Evolutionary conservation across 2,888 invertebrate genomes (phyloP), one percentile per base, ranked within the genome.

Genomic region (Arrhopalites spinosus): DNA sequence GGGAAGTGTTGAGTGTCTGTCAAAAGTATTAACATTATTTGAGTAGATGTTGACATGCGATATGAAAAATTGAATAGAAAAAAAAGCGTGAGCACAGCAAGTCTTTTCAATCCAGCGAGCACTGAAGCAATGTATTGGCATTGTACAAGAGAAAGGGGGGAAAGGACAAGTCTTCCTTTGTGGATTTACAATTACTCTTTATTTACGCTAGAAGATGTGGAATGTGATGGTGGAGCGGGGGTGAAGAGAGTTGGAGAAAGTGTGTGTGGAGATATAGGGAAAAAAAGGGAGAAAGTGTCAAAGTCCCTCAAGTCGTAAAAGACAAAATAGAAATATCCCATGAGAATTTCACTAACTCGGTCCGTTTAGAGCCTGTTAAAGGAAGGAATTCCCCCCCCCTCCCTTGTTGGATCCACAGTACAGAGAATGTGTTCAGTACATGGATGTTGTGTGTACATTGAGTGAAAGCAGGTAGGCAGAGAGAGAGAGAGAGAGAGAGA

Each of bases 111-210:
- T 59, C 20, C 23, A n/a, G 8, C 13, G 53, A 20, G 5, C n/a
- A 50, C 15, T 36, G 3, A 3, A 17, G 50, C 50, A n/a, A 50
- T 5, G 50, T n/a, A 50, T 5, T 5, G 15, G n/a, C n/a, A n/a
- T n/a, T n/a, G n/a, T n/a, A n/a, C n/a, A 20, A 50, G 50, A 3
- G 15, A 15, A 50, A 50, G 50, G 67, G 43, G 59, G 45, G 45
- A 20, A 63, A 63, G 76, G 72, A 77, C 64, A 63, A 74, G 75
- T 71, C 64, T 73, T 36, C 36, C 73, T 79, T 79, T 82, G 82
- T 82, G 79, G 80, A 81, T 82, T 82, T 82, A 81, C 82, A 82
- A 82, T 82, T 82, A 82, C 78, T 77, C 77, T 80, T 77, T 80
- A 78, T 79, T 80, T 81, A 78, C 77, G 64, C 70, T 68, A 36